Conservation (phyloP, 2,888 invertebrate species). For the Enchytraeus crypticus region DNA sequence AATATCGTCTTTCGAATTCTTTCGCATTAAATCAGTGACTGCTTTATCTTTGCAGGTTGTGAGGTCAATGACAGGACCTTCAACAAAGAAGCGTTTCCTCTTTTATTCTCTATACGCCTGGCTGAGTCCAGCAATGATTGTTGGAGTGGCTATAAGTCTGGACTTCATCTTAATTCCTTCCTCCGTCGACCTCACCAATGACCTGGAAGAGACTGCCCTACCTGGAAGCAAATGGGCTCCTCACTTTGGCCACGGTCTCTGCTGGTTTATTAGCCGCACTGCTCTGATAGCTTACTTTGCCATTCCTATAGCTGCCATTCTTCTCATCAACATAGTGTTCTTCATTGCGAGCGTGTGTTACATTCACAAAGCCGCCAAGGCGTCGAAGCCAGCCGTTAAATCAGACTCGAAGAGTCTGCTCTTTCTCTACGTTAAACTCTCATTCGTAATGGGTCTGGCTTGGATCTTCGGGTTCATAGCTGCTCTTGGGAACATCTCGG, state of each 20-base stretch:
- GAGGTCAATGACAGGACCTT: not conserved
- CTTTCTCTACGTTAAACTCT: conserved; percentile 24
- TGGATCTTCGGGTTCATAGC: conserved; percentile 50
- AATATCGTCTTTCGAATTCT: too few species aligned
- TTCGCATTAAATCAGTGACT: too few species aligned
- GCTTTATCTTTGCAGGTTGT: too few species aligned
- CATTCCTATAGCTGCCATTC: conserved; percentile 52
- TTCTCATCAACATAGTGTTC: conserved; percentile 51
- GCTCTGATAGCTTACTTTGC: conserved; percentile 55
- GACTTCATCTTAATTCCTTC: conserved; percentile 42
- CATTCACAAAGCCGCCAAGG: conserved; percentile 37
- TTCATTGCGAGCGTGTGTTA: conserved; percentile 55
- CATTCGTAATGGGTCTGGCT: conserved; percentile 50
- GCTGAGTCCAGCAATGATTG: conserved; percentile 43
- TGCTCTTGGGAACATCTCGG: conserved; percentile 35
- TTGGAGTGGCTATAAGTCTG: conserved; percentile 42
- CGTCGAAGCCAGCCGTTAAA: not conserved
- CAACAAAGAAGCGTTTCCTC: conserved; percentile 21
- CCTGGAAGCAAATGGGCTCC: conserved; percentile 42
- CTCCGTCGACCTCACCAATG: not conserved
- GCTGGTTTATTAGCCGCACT: conserved; percentile 55
- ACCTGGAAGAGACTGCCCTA: conserved; percentile 33
- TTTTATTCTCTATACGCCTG: conserved; percentile 47
- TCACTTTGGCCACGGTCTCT: conserved; percentile 50
- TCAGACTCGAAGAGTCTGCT: not conserved